Conservation (phyloP, 2,888 invertebrate species). For the Sicus ferrugineus region DNA sequence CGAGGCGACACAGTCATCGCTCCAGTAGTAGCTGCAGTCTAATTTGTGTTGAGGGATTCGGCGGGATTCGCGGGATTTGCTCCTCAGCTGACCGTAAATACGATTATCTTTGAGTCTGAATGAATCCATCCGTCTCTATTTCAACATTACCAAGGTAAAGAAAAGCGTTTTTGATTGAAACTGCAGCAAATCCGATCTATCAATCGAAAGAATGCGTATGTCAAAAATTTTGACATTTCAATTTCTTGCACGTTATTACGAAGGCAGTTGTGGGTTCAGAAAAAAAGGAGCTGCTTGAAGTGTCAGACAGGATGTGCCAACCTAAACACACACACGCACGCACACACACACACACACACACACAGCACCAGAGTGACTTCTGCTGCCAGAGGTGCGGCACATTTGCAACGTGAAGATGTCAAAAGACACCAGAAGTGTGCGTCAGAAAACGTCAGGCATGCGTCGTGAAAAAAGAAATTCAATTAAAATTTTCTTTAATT, state of each 20-base stretch:
- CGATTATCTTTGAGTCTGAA: conserved; percentile 24
- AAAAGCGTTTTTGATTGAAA: neutral
- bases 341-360: conserved; percentile 20
- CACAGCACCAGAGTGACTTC: conserved; percentile 6
- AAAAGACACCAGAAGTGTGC: conserved; percentile 30
- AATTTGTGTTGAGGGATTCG: no score
- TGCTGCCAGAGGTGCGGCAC: conserved; percentile 36
- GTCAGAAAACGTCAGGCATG: conserved; percentile 39
- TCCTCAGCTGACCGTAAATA: conserved; percentile 24
- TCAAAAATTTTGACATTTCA: conserved; percentile 64
- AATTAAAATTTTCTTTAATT: conserved; percentile 38
- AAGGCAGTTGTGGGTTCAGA: conserved; percentile 28
- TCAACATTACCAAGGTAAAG: conserved; percentile 24
- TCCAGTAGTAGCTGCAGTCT: no score
- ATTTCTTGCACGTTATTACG: conserved; percentile 50
- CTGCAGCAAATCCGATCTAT: conserved; percentile 39
- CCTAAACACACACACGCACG: neutral
- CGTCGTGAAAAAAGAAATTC: conserved; percentile 38
- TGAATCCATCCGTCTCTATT: conserved; percentile 22
- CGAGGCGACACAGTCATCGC: no score
- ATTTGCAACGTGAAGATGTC: conserved; percentile 30
- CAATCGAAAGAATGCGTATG: conserved; percentile 55
- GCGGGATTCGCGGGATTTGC: neutral
- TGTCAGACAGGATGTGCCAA: neutral
- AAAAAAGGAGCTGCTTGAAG: neutral